Evolutionary conservation across 2,797 vertebrate species (phyloP).

Genomic region (Acridotheres tristis): DNA sequence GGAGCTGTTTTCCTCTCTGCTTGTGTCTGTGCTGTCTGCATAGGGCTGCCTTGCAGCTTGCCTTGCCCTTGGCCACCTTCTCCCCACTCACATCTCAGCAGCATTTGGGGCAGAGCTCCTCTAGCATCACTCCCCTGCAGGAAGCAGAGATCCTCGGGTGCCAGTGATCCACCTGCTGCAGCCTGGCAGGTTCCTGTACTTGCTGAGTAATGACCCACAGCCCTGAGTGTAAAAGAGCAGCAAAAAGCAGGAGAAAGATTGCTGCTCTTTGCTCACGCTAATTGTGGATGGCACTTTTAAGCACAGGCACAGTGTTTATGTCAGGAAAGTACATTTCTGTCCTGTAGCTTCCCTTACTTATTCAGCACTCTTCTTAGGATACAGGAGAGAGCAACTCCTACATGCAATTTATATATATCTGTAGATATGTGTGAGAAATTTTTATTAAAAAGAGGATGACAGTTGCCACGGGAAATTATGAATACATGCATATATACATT

Average conservation of each 20-base stretch:
- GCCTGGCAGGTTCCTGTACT: not conserved
- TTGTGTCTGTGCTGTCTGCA: not conserved
- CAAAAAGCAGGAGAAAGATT: not conserved
- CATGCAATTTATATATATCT: slow-evolving; percentile 40
- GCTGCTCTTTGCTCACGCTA: not conserved
- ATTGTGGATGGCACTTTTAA: not conserved
- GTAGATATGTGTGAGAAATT: slow-evolving; percentile 6
- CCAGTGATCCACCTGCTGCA: not conserved
- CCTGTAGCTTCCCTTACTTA: not conserved
- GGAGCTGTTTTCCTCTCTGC: not conserved
- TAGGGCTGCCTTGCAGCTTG: not conserved
- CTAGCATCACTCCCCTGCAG: not conserved
- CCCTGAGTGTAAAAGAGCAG: not conserved
- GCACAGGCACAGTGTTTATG: not conserved
- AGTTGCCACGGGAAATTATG: slow-evolving; percentile 36
- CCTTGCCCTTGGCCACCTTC: not conserved
- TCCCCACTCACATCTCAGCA: not conserved
- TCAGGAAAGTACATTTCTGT: not conserved
- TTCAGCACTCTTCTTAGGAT: not conserved
- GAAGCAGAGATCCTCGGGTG: not conserved
- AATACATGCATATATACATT: not conserved
- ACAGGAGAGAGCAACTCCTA: slow-evolving; percentile 39
- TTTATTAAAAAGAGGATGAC: slow-evolving; percentile 42
- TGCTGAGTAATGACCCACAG: not conserved
- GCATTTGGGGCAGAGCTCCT: not conserved